Base-by-base conservation (phyloP, 2,888 invertebrate genomes). In the Scaptomyza tumidula region DNA sequence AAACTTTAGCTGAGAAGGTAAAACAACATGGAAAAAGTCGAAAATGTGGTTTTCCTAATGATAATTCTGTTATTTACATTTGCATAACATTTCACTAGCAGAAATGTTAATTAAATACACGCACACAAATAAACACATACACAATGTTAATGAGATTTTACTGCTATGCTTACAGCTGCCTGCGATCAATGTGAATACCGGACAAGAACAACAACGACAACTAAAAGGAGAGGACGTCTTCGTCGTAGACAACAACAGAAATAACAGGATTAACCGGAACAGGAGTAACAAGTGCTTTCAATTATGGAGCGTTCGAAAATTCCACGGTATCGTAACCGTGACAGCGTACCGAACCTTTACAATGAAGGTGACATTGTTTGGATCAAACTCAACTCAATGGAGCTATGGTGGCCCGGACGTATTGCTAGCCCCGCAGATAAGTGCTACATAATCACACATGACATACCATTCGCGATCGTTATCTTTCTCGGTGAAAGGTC, bases 391-490 rank as follows among this genome's bases (percentile, higher is more conserved):
- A 95, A 96, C 41, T 93, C 94, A 43, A 66, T 76, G 1, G 84
- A 83, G 46, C 95, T 94, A 86, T 97, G 97, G 96, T 97, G 97
- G 97, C 97, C 97, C 29, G 97, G 96, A 11, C 95, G 96, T 91
- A 96, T 97, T 67, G 94, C 94, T 48, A 94, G 94, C 71, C 92
- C 93, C 57, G 93, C 95, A 78, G 96, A 96, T 88, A 93, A 96
- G 78, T 92, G 95, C 68, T 92, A 92, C 49, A 94, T 95, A 58
- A 75, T 82, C 48, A 94, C 95, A 87, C 93, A 94, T 86, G 96
- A 95, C 89, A 94, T 94, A 76, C 95, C 96, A n/a, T 94, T 97
- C 80, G 96, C 95, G 57, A 95, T 95, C 84, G 97, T 97, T 52
- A 96, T 96, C 91, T 97, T 97, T 92, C 97, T 97, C 91, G 95